Percentiles rank a stretch among this genome's conserved stretches.
These are phyloP conservation scores for Drosophila ohnishii DNA, from an alignment of 1,140 invertebrate species.

Conservation along the genomic window DNA sequence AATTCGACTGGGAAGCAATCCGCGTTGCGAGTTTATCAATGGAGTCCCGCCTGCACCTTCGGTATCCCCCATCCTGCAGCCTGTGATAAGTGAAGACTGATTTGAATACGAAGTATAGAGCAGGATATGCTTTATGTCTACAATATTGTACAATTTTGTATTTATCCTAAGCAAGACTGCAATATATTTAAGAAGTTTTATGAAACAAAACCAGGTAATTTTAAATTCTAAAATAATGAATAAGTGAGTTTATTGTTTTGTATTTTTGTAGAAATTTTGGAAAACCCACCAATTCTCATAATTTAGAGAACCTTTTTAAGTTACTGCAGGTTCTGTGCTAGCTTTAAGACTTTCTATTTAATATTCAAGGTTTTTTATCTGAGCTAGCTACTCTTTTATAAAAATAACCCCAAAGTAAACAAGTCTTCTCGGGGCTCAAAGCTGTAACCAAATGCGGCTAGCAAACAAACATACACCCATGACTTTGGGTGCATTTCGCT, in stretches of 20 bases:
- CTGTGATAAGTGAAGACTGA: neutral
- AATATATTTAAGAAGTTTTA: neutral
- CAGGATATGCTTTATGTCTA: neutral
- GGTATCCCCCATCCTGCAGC: neutral
- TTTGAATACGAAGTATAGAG: neutral
- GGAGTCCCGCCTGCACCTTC: neutral
- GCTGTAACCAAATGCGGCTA: conserved; percentile 3
- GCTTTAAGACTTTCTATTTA: neutral
- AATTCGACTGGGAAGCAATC: neutral
- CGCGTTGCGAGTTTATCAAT: neutral
- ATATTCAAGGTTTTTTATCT: neutral
- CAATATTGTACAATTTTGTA: neutral
- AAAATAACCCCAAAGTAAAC: conserved; percentile 49
- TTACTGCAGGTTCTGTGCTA: too few relatives aligned
- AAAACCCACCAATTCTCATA: too few relatives aligned
- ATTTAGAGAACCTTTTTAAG: neutral
- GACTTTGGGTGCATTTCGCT: conserved; percentile 43
- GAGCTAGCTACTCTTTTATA: neutral
- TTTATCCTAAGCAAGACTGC: neutral
- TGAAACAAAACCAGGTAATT: neutral
- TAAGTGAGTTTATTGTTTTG: neutral
- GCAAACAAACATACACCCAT: conserved; percentile 21
- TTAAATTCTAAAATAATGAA: neutral
- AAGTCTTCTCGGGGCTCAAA: conserved; percentile 5
- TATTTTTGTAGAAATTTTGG: too few relatives aligned